Conservation (phyloP, 2,113 vertebrate species). For the Sula dactylatra region DNA sequence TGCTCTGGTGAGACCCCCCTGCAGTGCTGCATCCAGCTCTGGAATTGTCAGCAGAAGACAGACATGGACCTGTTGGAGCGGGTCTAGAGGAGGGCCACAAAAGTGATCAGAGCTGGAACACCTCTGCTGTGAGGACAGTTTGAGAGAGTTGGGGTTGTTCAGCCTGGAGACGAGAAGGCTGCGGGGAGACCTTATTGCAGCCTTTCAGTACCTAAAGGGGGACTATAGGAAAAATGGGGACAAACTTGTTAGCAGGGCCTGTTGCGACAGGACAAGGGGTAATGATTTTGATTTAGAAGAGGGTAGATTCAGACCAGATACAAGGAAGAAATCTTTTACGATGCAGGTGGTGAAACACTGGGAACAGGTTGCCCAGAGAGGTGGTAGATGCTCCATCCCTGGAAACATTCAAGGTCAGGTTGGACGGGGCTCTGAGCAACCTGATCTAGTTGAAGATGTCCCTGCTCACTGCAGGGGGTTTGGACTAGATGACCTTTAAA, state of each 20-base stretch:
- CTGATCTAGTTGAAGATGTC: not conserved
- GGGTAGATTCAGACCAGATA: not conserved
- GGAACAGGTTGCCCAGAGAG: not conserved
- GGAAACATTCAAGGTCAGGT: not conserved
- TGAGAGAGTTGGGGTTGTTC: not conserved
- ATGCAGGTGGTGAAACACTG: not conserved
- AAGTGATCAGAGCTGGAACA: not conserved
- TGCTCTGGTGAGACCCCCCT: not conserved
- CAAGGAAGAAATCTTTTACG: not conserved
- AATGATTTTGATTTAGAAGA: not conserved
- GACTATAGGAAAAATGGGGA: not conserved
- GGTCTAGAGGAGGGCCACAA: no score
- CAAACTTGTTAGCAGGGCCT: not conserved
- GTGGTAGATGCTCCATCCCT: not conserved
- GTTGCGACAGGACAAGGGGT: not conserved
- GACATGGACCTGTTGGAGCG: not conserved
- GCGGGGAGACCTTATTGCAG: not conserved
- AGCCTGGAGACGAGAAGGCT: not conserved
- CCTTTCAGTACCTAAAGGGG: not conserved
- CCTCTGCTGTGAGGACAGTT: not conserved
- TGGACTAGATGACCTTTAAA: not conserved
- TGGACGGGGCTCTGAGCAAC: not conserved
- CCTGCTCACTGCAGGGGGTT: not conserved
- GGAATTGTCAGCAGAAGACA: not conserved
- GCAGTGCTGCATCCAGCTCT: not conserved